Base-by-base conservation (phyloP, 2,113 vertebrate species). In the Alouatta palliata region DNA sequence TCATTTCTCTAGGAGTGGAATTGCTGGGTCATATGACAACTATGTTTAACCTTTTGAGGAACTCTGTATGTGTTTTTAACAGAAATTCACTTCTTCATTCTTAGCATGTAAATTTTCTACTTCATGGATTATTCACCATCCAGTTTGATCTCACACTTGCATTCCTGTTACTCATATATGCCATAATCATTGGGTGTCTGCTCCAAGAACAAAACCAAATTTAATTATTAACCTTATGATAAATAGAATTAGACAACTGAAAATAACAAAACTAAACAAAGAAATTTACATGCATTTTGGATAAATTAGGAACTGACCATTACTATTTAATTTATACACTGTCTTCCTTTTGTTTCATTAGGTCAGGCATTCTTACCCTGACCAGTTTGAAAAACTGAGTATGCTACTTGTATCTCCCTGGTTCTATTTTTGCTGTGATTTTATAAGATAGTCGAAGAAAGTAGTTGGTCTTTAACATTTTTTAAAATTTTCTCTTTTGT, bases 221-320 rank as follows among this genome's bases (percentile, higher is more conserved):
- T 84, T 84, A 84, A 92, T 96, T 68, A 90, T 79, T 95, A 86
- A 71, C 20, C 19, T 61, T 77, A 89, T 96, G 70, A 68, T 61
- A 83, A 84, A 32, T 56, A 87, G 12, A 95, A 86, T 70, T 52
- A 86, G 49, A 21, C 52, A 90, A 75, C 61, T 75, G 40, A 93
- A 95, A 91, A 90, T n/a, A 88, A 81, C 45, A 82, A 10, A 80
- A 54, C 45, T 66, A 80, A 83, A 43, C 40, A 95, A 56, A 32
- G 61, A 91, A 54, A 66, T 76, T 61, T 64, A 47, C n/a, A 35
- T 27, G 93, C 3, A 91, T 40, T 40, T 91, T 49, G 43, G 52
- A 35, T 76, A 93, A 93, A 91, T 91, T 58, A 91, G 54, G n/a
- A 96, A 47, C 35, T 58, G 3, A 20, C 23, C 3, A 40, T 54